Base-by-base conservation (phyloP, 2,888 invertebrate genomes). In the Cabera pusaria region DNA sequence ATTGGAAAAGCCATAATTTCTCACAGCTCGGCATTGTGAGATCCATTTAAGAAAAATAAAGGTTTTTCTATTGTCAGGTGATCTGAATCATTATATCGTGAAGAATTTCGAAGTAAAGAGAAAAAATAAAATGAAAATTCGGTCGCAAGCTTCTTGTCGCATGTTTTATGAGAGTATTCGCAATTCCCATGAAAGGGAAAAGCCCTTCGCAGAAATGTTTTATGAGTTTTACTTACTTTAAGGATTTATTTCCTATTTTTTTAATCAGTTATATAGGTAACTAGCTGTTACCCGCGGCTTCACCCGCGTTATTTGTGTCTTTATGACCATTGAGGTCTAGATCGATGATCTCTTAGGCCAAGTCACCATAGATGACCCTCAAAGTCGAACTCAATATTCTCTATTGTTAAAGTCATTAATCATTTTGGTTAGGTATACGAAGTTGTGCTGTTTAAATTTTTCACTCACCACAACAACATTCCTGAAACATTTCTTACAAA, bases 51-150 rank as follows among this genome's bases (percentile, higher is more conserved):
- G 59, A 55, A 63, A 66, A 66, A 75, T 65, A 62, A 70, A 70
- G 64, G 61, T 44, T 62, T 52, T 46, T 51, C 64, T 53, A 69
- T 70, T 71, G 69, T 70, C 56, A 64, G 54, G 53, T 55, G 64
- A 55, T 55, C 49, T 55, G 58, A 63, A 67, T 71, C 76, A 75
- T 77, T 76, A 42, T 42, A 72, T 74, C 50, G 57, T 45, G 52
- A 56, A 57, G 56, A 61, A 65, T 53, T 44, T 54, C 50, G 41
- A 52, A 56, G 60, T 51, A 51, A 56, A 55, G 57, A 38, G 46
- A 50, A 53, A 57, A 52, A 53, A 59, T 56, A 55, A 55, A 55
- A 57, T 48, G 39, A 44, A 44, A 57, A 52, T 55, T 56, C 49
- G 34, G 39, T 22, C 18, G 17, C 36, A 41, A 42, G 35, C 29